Evolutionary conservation across 2,888 invertebrate genomes (phyloP), one percentile per base, ranked within the genome.

Genomic region (Anoplius nigerrimus): DNA sequence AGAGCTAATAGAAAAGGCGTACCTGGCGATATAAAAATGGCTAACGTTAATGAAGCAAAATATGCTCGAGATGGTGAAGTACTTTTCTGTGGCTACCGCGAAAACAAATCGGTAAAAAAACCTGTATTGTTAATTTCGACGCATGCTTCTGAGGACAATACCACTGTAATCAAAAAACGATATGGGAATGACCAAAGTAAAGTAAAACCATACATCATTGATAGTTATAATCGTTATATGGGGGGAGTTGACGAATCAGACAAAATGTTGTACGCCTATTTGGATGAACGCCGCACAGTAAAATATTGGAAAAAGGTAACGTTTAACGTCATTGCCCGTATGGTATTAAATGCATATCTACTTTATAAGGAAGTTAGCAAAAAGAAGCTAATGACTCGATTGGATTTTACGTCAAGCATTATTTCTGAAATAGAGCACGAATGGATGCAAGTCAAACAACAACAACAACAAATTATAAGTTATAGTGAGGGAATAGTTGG

Each of bases 241-340:
- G 75, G 76, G 21, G 76, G 78, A 18, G 72, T 80, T 18, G 77
- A 81, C 60, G 71, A 70, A 64, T 79, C 73, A 15, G 78, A 80
- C 58, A 77, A 71, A 67, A 80, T 80, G 77, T 52, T 74, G 24
- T 78, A 73, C 56, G 46, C 56, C 16, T 80, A 77, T 63, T 70
- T 80, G 21, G 79, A 80, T 61, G 73, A 78, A 74, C 45, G 79
- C 63, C 76, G 70, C 62, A 66, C 71, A 20, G 54, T 79, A n/a
- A 79, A 80, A 71, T 78, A 62, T 68, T 80, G 76, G 76, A 80
- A 78, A 62, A 82, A 78, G 64, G 68, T 78, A 24, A 69, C 67
- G n/a, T 75, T 80, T 64, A 78, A 75, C 63, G 70, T 79, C 27
- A 76, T 80, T 65, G 60, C 62, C 34, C 62, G 69, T 57, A 79